Percentiles rank a stretch among this genome's conserved stretches.
These are phyloP conservation scores for Aethina tumida DNA, from an alignment of 1,140 invertebrate genomes.

Conservation along the genomic window DNA sequence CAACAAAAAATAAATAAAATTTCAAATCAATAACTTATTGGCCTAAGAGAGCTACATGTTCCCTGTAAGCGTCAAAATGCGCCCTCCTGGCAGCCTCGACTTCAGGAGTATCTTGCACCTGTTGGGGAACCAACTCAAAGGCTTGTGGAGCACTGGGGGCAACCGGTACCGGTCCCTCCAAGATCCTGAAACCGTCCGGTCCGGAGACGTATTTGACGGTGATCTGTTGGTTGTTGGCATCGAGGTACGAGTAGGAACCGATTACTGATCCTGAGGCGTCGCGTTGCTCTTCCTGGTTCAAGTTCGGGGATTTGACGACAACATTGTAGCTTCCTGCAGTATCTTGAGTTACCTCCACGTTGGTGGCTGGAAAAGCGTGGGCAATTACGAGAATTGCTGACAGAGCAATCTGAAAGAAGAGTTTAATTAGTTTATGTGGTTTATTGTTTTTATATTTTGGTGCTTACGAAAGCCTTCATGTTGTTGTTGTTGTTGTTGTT, in stretches of 20 bases:
- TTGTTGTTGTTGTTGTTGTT: too few species aligned
- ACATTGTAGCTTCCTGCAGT: conserved; percentile 11
- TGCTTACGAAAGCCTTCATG: too few species aligned
- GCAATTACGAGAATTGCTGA: too few species aligned
- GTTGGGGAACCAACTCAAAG: not conserved
- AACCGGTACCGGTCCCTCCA: conserved; percentile 4
- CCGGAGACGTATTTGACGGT: not conserved
- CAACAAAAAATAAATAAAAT: too few species aligned
- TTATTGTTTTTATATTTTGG: too few species aligned
- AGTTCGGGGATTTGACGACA: conserved; percentile 4
- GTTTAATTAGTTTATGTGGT: too few species aligned
- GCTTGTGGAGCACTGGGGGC: too few species aligned
- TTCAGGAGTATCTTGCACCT: conserved; percentile 5
- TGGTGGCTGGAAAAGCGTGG: too few species aligned
- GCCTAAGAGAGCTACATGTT: conserved; percentile 1
- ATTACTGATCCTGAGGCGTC: conserved; percentile 9
- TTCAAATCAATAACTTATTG: not conserved
- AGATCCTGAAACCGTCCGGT: conserved; percentile 1
- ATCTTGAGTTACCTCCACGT: conserved; percentile 12
- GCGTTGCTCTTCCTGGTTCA: conserved; percentile 9
- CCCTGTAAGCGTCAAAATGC: conserved; percentile 3
- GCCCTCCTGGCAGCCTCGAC: conserved; percentile 7
- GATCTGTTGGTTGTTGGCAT: not conserved
- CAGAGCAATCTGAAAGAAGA: too few species aligned
- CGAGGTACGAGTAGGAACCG: conserved; percentile 11